A percentile compares a stretch with the other conserved stretches of the same genome.
Evolutionary conservation across 1,140 invertebrate species (phyloP).

Genomic region (Schlechtendalia chinensis): DNA sequence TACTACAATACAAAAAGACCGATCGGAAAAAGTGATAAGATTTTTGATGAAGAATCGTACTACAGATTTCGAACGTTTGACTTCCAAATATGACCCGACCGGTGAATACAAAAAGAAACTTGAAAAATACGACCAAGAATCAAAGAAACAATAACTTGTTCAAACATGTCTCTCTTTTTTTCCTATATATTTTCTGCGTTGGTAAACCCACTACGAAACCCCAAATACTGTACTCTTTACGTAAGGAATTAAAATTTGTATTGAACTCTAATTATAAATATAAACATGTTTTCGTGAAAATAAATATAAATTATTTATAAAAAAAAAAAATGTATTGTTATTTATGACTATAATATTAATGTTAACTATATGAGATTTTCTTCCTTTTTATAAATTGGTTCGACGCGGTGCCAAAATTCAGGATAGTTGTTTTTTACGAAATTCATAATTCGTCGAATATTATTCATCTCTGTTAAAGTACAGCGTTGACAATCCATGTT

Average conservation of each 20-base stretch:
- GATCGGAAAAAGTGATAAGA: conserved; percentile 60
- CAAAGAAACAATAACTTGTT: neutral
- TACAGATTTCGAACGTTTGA: conserved; percentile 61
- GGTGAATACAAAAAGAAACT: conserved; percentile 58
- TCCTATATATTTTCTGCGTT: neutral
- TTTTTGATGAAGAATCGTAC: conserved; percentile 62
- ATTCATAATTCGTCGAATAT: neutral
- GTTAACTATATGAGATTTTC: neutral
- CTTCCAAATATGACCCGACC: conserved; percentile 64
- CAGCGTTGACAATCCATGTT: neutral
- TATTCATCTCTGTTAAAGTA: neutral
- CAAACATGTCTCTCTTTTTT: neutral
- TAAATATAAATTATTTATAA: conserved; percentile 1
- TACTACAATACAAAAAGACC: conserved; percentile 61
- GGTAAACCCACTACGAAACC: neutral
- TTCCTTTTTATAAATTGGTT: conserved; percentile 1
- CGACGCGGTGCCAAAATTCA: neutral
- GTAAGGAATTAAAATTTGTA: neutral
- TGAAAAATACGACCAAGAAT: neutral
- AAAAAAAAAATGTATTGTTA: neutral
- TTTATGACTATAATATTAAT: neutral
- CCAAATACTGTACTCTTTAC: neutral
- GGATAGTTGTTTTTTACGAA: conserved; percentile 6
- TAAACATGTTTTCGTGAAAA: neutral
- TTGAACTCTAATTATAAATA: neutral